A percentile compares a stretch with the other conserved stretches of the same genome.
Evolutionary conservation across 2,113 vertebrate species (phyloP).

Genomic region (Silurus asotus): DNA sequence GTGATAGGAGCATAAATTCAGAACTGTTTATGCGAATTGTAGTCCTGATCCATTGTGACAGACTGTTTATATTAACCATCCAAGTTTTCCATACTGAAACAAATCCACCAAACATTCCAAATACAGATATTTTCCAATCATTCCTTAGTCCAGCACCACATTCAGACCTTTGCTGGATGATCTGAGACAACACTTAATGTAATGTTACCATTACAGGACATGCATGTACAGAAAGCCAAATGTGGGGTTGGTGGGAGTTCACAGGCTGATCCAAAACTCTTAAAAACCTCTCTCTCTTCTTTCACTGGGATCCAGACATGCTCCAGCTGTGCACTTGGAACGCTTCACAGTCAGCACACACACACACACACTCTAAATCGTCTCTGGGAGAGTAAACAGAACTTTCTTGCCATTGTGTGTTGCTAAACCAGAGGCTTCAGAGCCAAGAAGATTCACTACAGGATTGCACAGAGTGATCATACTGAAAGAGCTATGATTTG

Average conservation of each 20-base stretch:
- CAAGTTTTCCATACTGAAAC: neutral
- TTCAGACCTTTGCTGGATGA: neutral
- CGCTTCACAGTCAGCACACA: slow-evolving; percentile 48
- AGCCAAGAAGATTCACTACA: slow-evolving; percentile 30
- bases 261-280: slow-evolving; percentile 65
- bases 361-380: slow-evolving; percentile 58
- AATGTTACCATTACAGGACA: neutral
- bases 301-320: slow-evolving; percentile 43
- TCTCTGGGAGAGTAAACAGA: slow-evolving; percentile 30
- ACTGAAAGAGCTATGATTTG: slow-evolving; percentile 56
- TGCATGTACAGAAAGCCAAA: slow-evolving; percentile 49
- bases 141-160: neutral
- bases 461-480: slow-evolving; percentile 48
- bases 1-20: no score
- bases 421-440: slow-evolving; percentile 43
- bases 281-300: slow-evolving; percentile 65
- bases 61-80: neutral
- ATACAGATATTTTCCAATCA: neutral
- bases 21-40: no score
- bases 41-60: no score
- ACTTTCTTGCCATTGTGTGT: slow-evolving; percentile 39
- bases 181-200: neutral
- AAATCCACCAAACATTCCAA: neutral
- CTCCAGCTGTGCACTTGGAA: slow-evolving; percentile 43
- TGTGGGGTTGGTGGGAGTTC: slow-evolving; percentile 48